Percentiles rank a stretch among this genome's conserved stretches.
Conservation (phyloP, 1,140 invertebrate genomes). For the Euborellia annulipes region DNA sequence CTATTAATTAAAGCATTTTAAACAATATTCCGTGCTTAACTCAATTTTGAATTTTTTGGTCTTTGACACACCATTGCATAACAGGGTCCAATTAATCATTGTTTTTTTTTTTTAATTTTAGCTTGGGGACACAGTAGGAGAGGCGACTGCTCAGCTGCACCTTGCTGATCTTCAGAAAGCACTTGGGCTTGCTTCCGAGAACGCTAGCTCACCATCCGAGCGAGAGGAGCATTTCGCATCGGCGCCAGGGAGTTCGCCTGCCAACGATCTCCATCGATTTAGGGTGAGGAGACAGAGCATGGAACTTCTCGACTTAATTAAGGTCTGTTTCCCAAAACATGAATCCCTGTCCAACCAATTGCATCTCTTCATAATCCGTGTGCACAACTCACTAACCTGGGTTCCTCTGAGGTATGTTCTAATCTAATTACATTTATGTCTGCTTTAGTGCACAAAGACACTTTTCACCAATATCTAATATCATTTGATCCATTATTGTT, state of each 20-base stretch:
- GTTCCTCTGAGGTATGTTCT: not conserved
- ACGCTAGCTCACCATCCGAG: conserved; percentile 23
- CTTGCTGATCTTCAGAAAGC: conserved; percentile 75
- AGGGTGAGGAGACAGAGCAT: conserved; percentile 79
- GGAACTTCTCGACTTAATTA: conserved; percentile 91
- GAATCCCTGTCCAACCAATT: too few relatives aligned
- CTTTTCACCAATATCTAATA: too few relatives aligned
- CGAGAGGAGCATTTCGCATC: conserved; percentile 20
- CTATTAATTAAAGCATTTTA: too few relatives aligned
- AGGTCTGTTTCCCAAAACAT: conserved; percentile 35
- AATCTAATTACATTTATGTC: conserved; percentile 6
- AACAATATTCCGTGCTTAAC: too few relatives aligned
- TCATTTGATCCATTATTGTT: too few relatives aligned
- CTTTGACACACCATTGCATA: too few relatives aligned
- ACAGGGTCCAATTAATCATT: too few relatives aligned
- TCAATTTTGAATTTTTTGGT: too few relatives aligned
- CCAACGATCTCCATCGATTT: conserved; percentile 27
- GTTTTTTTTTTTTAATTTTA: conserved; percentile 25
- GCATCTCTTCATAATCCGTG: not conserved
- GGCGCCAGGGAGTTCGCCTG: conserved; percentile 19
- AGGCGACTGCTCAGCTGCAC: conserved; percentile 86
- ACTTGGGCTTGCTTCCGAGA: conserved; percentile 48
- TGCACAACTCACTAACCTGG: conserved; percentile 1
- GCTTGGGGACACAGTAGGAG: conserved; percentile 76
- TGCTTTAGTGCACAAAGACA: conserved; percentile 7